phyloP scores from a whole-genome alignment of 2,888 invertebrate species.

The Gymnoscelis rufifasciata region DNA sequence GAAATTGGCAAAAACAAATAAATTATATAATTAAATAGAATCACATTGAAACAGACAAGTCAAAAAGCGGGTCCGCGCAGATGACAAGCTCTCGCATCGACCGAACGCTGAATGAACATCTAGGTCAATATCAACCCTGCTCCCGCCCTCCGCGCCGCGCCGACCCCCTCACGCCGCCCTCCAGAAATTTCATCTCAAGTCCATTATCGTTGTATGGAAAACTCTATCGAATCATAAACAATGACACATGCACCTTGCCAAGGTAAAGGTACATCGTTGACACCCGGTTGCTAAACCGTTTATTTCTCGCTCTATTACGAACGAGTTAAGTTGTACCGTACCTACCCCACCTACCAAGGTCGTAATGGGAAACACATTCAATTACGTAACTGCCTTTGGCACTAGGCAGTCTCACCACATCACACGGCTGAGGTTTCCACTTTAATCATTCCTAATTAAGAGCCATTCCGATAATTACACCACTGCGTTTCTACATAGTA shows the following conservation, averaged over 20 bases:
- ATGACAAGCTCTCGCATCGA: slow-evolving; percentile 79
- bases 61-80: slow-evolving; percentile 77
- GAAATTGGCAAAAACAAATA: slow-evolving; percentile 46
- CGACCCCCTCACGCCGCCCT: slow-evolving; percentile 46
- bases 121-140: slow-evolving; percentile 78
- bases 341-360: neutral
- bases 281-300: slow-evolving; percentile 14
- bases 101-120: slow-evolving; percentile 79
- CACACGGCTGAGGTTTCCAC: neutral
- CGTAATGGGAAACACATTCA: slow-evolving; percentile 11
- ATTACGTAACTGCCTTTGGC: slow-evolving; percentile 23
- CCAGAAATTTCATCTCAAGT: slow-evolving; percentile 56
- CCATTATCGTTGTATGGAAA: slow-evolving; percentile 51
- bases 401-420: no score
- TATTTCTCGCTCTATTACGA: slow-evolving; percentile 11
- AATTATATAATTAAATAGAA: slow-evolving; percentile 53
- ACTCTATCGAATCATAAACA: slow-evolving; percentile 39
- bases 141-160: slow-evolving; percentile 39
- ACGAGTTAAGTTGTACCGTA: slow-evolving; percentile 8
- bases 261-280: slow-evolving; percentile 13
- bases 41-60: slow-evolving; percentile 64
- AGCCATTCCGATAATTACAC: no score
- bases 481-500: no score
- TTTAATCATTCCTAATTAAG: no score
- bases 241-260: slow-evolving; percentile 16